phyloP scores from a whole-genome alignment of 2,888 invertebrate genomes.

The Operophtera brumata region DNA sequence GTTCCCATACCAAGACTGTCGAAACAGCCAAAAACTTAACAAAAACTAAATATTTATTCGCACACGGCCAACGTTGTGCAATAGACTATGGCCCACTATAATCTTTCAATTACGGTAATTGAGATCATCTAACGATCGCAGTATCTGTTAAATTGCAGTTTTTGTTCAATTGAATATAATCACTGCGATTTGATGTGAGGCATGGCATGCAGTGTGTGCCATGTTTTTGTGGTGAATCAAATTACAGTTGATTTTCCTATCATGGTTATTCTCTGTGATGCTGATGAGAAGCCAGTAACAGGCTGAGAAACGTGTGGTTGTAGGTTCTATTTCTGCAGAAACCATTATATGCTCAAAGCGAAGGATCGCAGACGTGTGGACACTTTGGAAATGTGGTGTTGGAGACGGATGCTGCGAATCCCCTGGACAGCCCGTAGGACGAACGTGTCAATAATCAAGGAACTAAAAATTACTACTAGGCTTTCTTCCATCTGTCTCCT shows the following conservation, averaged over 20 bases:
- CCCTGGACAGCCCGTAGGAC: no score
- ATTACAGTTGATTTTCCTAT: slow-evolving; percentile 10
- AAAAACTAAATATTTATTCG: slow-evolving; percentile 17
- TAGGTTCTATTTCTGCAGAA: no score
- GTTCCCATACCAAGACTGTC: slow-evolving; percentile 14
- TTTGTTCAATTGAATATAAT: slow-evolving; percentile 27
- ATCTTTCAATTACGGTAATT: slow-evolving; percentile 31
- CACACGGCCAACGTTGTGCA: slow-evolving; percentile 12
- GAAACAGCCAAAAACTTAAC: slow-evolving; percentile 10
- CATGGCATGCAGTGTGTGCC: slow-evolving; percentile 9
- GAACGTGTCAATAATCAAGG: no score
- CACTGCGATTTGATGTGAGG: slow-evolving; percentile 1
- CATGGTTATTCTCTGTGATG: background rate
- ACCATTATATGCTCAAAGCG: no score
- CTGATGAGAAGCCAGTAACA: no score
- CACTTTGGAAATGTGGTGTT: no score
- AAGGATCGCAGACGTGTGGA: no score
- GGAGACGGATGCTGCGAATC: no score
- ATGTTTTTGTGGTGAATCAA: slow-evolving; percentile 5
- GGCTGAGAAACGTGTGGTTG: no score
- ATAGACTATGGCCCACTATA: slow-evolving; percentile 7
- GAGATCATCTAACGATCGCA: slow-evolving; percentile 13
- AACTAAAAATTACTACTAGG: no score
- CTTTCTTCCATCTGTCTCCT: no score
- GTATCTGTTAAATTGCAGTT: slow-evolving; percentile 23